phyloP scores from a whole-genome alignment of 1,140 invertebrate genomes.

The Eriocheir sinensis region DNA sequence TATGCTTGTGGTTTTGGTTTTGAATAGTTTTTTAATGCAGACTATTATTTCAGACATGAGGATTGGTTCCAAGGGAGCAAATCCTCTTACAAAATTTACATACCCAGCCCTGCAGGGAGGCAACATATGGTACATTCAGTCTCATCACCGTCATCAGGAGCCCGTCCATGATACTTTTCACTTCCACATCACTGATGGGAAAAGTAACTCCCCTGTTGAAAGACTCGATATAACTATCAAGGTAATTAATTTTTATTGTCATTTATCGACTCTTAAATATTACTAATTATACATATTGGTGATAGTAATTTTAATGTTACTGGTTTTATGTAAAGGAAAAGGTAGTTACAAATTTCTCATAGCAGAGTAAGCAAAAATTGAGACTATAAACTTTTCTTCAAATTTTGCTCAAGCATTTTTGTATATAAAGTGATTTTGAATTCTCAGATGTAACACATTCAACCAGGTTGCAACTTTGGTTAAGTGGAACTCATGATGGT shows the following conservation, averaged over 20 bases:
- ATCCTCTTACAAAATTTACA: constrained; percentile 58
- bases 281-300: no score
- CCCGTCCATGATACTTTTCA: constrained; percentile 72
- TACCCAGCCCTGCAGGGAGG: constrained; percentile 51
- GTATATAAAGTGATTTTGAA: no score
- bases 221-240: constrained; percentile 74
- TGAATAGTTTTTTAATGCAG: neutral
- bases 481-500: no score
- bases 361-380: no score
- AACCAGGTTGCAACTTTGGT: no score
- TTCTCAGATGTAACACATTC: no score
- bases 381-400: no score
- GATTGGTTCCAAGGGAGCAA: neutral
- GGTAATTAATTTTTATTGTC: constrained; percentile 47
- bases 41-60: constrained; percentile 39
- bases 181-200: constrained; percentile 70
- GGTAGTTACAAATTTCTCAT: no score
- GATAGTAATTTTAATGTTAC: no score
- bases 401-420: no score
- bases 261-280: neutral
- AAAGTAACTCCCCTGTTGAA: constrained; percentile 55
- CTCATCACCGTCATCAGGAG: constrained; percentile 76
- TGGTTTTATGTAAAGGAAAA: no score
- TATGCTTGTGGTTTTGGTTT: no score
- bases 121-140: constrained; percentile 74